Percentiles rank a stretch among this genome's conserved stretches.
These are phyloP conservation scores for Artibeus jamaicensis DNA, from an alignment of 2,797 vertebrate species.

Conservation along the genomic window DNA sequence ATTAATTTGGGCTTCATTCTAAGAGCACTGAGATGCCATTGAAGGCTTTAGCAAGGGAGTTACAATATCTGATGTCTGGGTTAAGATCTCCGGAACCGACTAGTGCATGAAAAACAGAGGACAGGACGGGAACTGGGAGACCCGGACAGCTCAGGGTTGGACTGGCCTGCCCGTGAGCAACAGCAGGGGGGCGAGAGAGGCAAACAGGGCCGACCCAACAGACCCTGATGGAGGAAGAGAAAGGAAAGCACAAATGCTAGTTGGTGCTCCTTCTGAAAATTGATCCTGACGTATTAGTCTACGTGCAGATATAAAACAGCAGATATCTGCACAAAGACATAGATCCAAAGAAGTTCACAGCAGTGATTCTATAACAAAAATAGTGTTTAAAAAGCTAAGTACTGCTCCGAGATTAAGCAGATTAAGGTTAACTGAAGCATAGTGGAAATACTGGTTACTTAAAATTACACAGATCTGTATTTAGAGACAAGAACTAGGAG, in stretches of 20 bases:
- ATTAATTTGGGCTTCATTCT: background rate
- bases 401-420: background rate
- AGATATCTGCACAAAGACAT: background rate
- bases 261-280: background rate
- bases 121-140: background rate
- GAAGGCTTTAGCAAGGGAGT: background rate
- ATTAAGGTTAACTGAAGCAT: background rate
- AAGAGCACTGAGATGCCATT: background rate
- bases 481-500: background rate
- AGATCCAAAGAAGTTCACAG: background rate
- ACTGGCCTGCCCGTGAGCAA: background rate
- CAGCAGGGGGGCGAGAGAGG: background rate
- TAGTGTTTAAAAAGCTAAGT: background rate
- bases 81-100: background rate
- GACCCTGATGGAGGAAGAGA: background rate
- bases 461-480: background rate
- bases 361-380: background rate
- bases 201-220: background rate
- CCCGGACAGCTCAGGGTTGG: background rate
- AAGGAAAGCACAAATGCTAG: background rate
- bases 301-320: background rate
- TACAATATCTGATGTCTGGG: background rate
- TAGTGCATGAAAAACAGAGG: background rate
- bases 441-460: background rate
- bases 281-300: background rate